Evolutionary conservation across 2,888 invertebrate species (phyloP).

Genomic region (Iselma pallidipennis): DNA sequence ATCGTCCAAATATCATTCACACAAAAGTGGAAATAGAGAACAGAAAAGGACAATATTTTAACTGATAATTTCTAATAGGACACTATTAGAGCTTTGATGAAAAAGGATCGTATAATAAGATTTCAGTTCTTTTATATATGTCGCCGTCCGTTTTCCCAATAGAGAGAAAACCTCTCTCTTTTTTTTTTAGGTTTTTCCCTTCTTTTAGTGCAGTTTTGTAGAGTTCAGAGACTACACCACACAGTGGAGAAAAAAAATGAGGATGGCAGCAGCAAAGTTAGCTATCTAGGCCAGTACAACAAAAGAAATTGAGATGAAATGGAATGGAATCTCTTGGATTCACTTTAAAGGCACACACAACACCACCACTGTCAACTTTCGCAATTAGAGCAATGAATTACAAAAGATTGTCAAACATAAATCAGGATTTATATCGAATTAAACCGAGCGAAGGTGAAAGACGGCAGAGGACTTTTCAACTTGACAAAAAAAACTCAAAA

Average conservation of each 20-base stretch:
- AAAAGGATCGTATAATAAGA: neutral
- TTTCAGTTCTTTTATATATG: neutral
- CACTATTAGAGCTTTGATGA: no score
- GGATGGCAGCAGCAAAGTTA: neutral
- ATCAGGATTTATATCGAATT: conserved; percentile 35
- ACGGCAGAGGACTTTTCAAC: neutral
- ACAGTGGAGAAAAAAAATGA: neutral
- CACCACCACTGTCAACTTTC: conserved; percentile 43
- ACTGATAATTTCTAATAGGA: neutral
- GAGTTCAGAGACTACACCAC: neutral
- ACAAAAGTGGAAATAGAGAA: neutral
- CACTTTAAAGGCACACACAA: conserved; percentile 35
- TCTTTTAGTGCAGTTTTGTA: neutral
- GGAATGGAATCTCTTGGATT: conserved; percentile 48
- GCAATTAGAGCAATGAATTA: conserved; percentile 52
- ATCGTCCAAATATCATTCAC: neutral
- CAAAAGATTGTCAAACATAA: conserved; percentile 41
- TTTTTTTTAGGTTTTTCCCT: neutral
- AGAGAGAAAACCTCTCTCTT: no score
- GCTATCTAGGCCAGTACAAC: neutral
- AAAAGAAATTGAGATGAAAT: conserved; percentile 51
- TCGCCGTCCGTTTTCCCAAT: neutral
- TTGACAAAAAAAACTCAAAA: no score
- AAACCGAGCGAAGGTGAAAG: neutral
- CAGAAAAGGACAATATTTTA: neutral